These are phyloP conservation scores for Volucella zonaria DNA, from an alignment of 2,888 invertebrate genomes.

Conservation along the genomic window DNA sequence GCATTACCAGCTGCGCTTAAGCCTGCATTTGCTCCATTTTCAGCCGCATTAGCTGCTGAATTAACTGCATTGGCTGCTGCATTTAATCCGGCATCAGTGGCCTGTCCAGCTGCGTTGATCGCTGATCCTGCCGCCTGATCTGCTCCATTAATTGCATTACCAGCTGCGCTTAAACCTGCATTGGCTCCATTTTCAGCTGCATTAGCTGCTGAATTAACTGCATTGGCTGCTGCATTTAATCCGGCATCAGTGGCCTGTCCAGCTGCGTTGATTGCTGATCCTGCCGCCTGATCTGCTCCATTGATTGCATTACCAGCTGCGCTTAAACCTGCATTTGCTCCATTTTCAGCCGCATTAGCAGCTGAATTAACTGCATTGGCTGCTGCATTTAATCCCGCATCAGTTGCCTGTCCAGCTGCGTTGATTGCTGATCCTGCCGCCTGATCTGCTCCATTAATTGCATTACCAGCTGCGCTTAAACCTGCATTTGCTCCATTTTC, in stretches of 20 bases:
- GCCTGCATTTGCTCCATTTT: neutral
- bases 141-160: neutral
- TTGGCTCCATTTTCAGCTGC: neutral
- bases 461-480: neutral
- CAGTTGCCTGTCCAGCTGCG: no score
- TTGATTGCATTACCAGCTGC: neutral
- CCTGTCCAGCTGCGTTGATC: neutral
- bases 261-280: neutral
- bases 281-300: neutral
- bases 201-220: neutral
- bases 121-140: no score
- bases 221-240: no score
- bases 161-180: neutral
- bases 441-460: neutral
- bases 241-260: neutral
- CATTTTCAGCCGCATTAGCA: neutral
- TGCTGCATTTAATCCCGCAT: neutral
- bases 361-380: neutral
- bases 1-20: neutral
- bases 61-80: no score
- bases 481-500: neutral
- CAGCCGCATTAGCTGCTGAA: no score
- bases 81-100: no score
- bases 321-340: neutral
- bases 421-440: no score